phyloP scores from a whole-genome alignment of 2,888 invertebrate genomes.

The Lithophane semibrunnea region DNA sequence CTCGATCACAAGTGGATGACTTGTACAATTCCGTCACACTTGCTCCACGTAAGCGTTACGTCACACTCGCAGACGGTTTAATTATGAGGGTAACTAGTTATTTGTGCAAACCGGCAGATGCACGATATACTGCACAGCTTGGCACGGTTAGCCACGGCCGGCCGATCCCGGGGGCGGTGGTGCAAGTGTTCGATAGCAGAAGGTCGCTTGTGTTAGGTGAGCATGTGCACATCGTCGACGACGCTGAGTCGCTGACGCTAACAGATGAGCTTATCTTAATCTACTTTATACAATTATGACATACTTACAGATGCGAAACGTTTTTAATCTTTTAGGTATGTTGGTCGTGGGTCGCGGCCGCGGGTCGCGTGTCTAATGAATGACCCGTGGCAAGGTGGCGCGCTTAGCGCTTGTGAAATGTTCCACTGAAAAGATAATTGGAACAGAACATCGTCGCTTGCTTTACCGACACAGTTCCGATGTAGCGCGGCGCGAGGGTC shows the following conservation, averaged over 20 bases:
- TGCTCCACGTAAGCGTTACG: slow-evolving; percentile 17
- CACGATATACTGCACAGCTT: too few relatives aligned
- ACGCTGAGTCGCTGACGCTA: not conserved
- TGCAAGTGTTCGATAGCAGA: not conserved
- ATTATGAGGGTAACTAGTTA: slow-evolving; percentile 28
- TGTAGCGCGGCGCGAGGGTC: slow-evolving; percentile 16
- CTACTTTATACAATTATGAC: slow-evolving; percentile 10
- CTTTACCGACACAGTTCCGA: slow-evolving; percentile 8
- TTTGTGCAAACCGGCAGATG: not conserved
- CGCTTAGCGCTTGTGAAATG: slow-evolving; percentile 45
- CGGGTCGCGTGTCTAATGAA: slow-evolving; percentile 27
- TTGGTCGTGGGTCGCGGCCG: slow-evolving; percentile 11
- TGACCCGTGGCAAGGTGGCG: slow-evolving; percentile 35
- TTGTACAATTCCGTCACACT: slow-evolving; percentile 15
- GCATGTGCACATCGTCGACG: slow-evolving; percentile 10
- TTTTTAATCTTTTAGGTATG: not conserved
- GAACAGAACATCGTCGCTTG: slow-evolving; percentile 39
- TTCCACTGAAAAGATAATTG: slow-evolving; percentile 44
- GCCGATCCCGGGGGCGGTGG: not conserved
- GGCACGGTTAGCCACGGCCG: not conserved
- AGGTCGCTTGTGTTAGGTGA: not conserved
- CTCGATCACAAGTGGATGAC: slow-evolving; percentile 36
- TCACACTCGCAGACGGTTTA: slow-evolving; percentile 5
- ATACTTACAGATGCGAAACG: slow-evolving; percentile 3
- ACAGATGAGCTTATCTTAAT: slow-evolving; percentile 24